Evolutionary conservation across 1,140 invertebrate genomes (phyloP).

Genomic region (Drosophila baimaii): DNA sequence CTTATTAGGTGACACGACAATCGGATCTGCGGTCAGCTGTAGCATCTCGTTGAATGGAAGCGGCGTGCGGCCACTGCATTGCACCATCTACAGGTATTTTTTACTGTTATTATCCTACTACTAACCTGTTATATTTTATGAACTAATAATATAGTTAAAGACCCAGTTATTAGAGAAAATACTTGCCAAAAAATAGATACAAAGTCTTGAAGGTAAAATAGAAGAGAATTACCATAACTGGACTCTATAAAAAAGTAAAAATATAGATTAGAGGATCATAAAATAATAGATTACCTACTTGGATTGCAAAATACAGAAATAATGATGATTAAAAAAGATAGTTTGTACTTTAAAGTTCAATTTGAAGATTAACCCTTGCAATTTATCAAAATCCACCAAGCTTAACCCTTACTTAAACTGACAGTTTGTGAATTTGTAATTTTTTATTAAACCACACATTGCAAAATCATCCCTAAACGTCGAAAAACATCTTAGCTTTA

Average conservation of each 20-base stretch:
- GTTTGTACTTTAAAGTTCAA: too few species aligned
- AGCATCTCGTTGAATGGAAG: conserved; percentile 92
- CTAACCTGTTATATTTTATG: too few species aligned
- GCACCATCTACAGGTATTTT: conserved; percentile 86
- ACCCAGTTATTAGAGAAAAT: too few species aligned
- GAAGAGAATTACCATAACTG: not conserved
- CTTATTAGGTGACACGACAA: conserved; percentile 88
- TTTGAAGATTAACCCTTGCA: too few species aligned
- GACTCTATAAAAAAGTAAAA: not conserved
- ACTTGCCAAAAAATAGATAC: too few species aligned
- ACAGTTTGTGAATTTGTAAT: too few species aligned
- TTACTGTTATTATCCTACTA: not conserved
- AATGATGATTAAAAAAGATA: not conserved
- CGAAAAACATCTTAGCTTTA: too few species aligned
- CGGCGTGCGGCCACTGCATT: conserved; percentile 92
- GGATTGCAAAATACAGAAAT: not conserved
- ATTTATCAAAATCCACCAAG: not conserved
- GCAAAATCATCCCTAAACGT: not conserved
- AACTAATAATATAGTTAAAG: too few species aligned
- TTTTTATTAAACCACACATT: not conserved
- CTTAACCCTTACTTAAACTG: too few species aligned
- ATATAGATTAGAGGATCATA: too few species aligned
- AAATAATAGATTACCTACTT: not conserved
- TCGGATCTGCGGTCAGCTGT: conserved; percentile 89
- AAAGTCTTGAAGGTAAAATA: too few species aligned